Conservation (phyloP, 2,797 vertebrate genomes). For the Parauchenoglanis ngamensis region DNA sequence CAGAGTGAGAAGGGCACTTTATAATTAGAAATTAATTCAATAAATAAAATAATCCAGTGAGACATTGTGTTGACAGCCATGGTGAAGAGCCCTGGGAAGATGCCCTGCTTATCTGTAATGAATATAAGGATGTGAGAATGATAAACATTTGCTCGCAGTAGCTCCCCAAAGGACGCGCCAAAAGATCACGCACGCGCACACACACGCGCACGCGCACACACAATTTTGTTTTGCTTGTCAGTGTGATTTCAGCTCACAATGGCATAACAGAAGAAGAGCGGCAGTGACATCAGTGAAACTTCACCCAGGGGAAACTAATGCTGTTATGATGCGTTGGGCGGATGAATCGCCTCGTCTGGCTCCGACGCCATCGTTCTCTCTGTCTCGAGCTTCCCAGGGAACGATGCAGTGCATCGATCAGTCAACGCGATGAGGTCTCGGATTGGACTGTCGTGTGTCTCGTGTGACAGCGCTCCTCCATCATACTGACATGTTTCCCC, state of each 20-base stretch:
- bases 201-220: constrained; percentile 54
- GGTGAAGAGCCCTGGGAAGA: not conserved
- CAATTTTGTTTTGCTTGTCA: constrained; percentile 24
- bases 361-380: constrained; percentile 18
- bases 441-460: constrained; percentile 39
- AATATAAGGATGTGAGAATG: not conserved
- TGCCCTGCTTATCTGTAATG: not conserved
- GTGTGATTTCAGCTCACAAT: constrained; percentile 15
- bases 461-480: constrained; percentile 38
- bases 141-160: constrained; percentile 7
- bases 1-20: not conserved
- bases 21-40: not conserved
- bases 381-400: constrained; percentile 19
- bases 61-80: not conserved
- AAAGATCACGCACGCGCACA: constrained; percentile 55
- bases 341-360: constrained; percentile 37
- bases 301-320: constrained; percentile 25
- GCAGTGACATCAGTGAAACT: constrained; percentile 22
- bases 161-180: constrained; percentile 16
- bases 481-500: constrained; percentile 47
- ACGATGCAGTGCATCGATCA: constrained; percentile 20
- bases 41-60: not conserved
- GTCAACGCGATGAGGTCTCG: constrained; percentile 38
- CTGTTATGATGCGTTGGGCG: constrained; percentile 9
- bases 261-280: not conserved